Base-by-base conservation (phyloP, 2,113 vertebrate species). In the Channa argus region DNA sequence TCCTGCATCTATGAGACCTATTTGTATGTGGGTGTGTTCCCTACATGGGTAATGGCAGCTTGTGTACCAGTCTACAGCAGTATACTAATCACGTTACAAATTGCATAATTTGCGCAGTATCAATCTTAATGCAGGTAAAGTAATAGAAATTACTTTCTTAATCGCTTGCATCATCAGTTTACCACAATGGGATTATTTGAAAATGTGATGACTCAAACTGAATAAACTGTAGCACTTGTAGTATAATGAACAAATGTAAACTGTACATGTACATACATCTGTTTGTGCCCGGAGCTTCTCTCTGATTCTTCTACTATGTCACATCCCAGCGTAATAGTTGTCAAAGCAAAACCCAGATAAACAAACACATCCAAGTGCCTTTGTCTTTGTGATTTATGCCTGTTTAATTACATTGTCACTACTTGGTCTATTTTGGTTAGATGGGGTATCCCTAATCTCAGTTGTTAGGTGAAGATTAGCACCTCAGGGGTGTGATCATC, bases 371-470 rank as follows among this genome's bases (percentile, higher is more conserved):
- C 1, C n/a, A n/a, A 38, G 11, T 4, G 41, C 6, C 52, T 47
- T 6, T 14, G 6, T 62, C 4, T 59, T 33, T 33, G 34, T 60
- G 33, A 60, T 55, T 11, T 37, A 24, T 34, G 43, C 44, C 36
- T 61, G 39, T 58, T 66, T 49, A 12, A 54, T 62, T 60, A 34
- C 51, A 13, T 44, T 44, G 47, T 52, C 49, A 53, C 46, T 41
- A 56, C 71, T 58, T 46, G 34, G n/a, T 47, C 10, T 51, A 15
- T 72, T 72, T 62, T 51, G 9, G 14, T 46, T 41, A 34, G 58
- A 51, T 63, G 46, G 77, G 83, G 82, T 63, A 73, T 71, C 71
- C 79, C 65, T 73, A 69, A 76, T 78, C 71, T 71, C 55, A 46
- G 49, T 70, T 69, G 77, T 55, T 69, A 76, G 65, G 5, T 44